These are phyloP conservation scores for Stichopus chloronotus DNA, from an alignment of 35 echinoderm and acorn worm genomes.

Conservation along the genomic window DNA sequence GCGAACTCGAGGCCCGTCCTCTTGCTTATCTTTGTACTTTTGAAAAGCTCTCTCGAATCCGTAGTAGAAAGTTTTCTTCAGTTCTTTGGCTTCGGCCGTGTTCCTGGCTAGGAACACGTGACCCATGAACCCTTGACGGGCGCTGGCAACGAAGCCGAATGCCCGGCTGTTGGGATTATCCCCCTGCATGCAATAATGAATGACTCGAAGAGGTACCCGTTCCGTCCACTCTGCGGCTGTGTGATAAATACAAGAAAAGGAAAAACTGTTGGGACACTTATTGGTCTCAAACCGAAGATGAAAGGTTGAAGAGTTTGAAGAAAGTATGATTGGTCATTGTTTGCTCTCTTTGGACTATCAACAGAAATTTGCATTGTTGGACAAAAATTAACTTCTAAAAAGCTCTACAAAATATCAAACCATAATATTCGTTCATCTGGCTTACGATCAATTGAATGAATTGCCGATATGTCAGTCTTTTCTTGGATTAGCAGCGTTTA, in stretches of 20 bases:
- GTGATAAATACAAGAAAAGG: not conserved
- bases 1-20: not conserved
- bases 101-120: slow-evolving; percentile 45
- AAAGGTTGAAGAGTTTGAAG: not conserved
- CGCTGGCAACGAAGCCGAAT: slow-evolving; percentile 52
- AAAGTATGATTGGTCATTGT: not conserved
- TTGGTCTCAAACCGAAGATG: not conserved
- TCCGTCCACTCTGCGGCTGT: slow-evolving; percentile 55
- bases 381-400: no score
- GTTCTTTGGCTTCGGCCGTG: slow-evolving; percentile 10
- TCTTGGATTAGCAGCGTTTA: no score
- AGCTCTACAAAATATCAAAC: no score
- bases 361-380: not conserved
- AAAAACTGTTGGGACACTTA: not conserved
- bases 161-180: slow-evolving; percentile 27
- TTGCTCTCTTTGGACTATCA: not conserved
- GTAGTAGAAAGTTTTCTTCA: slow-evolving; percentile 27
- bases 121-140: slow-evolving; percentile 49
- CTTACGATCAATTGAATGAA: no score
- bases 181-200: slow-evolving; percentile 53
- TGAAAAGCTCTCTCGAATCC: slow-evolving; percentile 50
- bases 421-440: no score
- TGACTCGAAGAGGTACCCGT: slow-evolving; percentile 25
- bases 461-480: no score
- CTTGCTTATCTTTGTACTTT: slow-evolving; percentile 33